Conservation (phyloP, 2,888 invertebrate genomes). For the Archaeoteleia sp. region DNA sequence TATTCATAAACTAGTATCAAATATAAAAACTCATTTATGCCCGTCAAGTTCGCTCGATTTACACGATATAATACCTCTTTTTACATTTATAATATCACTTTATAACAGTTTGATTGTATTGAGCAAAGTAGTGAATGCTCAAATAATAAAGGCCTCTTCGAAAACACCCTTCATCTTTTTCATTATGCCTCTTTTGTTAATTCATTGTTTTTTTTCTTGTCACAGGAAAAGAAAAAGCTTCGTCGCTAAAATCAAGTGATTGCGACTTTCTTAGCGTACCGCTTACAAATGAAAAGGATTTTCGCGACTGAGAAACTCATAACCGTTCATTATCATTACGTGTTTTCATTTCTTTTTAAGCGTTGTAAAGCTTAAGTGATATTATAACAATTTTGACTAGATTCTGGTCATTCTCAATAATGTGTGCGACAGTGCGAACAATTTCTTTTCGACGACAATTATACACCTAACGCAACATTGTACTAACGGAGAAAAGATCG, state of each 20-base stretch:
- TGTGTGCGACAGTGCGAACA: constrained; percentile 47
- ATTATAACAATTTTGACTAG: constrained; percentile 69
- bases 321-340: constrained; percentile 14
- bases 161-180: constrained; percentile 57
- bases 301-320: constrained; percentile 33
- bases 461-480: constrained; percentile 22
- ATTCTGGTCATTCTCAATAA: constrained; percentile 56
- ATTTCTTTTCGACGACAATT: constrained; percentile 33
- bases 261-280: not conserved
- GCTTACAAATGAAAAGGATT: not conserved
- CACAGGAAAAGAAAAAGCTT: constrained; percentile 18
- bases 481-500: constrained; percentile 8
- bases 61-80: constrained; percentile 67
- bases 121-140: constrained; percentile 67
- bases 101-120: constrained; percentile 69
- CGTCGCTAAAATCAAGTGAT: constrained; percentile 10
- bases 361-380: constrained; percentile 54
- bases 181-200: constrained; percentile 27
- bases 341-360: constrained; percentile 22
- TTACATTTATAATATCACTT: constrained; percentile 68
- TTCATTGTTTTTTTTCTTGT: constrained; percentile 28
- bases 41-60: constrained; percentile 69
- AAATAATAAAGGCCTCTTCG: constrained; percentile 65
- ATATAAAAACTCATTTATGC: constrained; percentile 72
- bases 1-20: constrained; percentile 71